These are phyloP conservation scores for Acromyrmex echinatior DNA, from an alignment of 1,140 invertebrate species.

Conservation along the genomic window DNA sequence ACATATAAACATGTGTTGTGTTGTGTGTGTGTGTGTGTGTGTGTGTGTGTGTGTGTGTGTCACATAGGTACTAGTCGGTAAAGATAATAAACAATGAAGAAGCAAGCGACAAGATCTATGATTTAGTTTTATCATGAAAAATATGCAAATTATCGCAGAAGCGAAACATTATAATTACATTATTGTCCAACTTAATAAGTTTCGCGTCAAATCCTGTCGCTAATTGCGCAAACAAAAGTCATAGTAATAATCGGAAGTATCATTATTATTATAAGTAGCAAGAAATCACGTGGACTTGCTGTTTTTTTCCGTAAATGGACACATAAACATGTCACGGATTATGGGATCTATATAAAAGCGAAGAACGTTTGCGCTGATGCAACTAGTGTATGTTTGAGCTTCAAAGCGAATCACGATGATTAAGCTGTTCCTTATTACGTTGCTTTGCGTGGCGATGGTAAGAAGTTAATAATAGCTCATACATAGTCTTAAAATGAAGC, in stretches of 20 bases:
- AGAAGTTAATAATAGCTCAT: slow-evolving; percentile 16
- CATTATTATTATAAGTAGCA: not conserved
- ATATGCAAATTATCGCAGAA: not conserved
- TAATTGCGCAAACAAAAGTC: not conserved
- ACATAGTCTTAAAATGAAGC: not conserved
- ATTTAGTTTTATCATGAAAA: not conserved
- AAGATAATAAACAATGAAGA: not conserved
- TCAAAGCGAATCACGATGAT: slow-evolving; percentile 23
- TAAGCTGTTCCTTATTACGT: slow-evolving; percentile 25
- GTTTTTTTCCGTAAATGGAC: not conserved
- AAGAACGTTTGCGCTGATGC: not conserved
- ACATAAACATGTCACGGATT: not conserved
- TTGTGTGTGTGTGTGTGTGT: too few species aligned
- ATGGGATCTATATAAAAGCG: slow-evolving; percentile 21
- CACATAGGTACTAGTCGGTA: not conserved
- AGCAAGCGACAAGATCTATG: not conserved
- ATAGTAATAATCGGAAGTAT: not conserved
- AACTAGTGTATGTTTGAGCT: not conserved
- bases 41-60: too few species aligned
- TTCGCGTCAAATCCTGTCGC: slow-evolving; percentile 16
- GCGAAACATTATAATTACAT: slow-evolving; percentile 19
- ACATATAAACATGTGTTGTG: too few species aligned
- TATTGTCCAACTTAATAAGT: not conserved
- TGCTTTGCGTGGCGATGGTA: slow-evolving; percentile 29
- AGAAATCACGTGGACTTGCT: not conserved